Conservation (phyloP, 2,888 invertebrate genomes). For the Melanophora roralis region DNA sequence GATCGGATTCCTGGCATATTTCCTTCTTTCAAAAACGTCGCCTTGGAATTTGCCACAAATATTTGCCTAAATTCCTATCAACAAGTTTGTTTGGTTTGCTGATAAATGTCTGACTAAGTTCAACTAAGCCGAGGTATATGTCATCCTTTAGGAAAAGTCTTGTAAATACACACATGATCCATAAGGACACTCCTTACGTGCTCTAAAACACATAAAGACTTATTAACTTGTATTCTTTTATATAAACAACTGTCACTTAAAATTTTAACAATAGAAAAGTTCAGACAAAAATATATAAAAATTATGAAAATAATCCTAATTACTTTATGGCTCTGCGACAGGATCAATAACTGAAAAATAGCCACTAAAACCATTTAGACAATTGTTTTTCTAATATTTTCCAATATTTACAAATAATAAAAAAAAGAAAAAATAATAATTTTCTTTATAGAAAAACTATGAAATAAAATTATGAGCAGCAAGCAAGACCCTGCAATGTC, state of each 20-base stretch:
- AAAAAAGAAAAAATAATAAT: constrained; percentile 1
- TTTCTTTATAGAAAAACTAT: not conserved
- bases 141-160: too few relatives aligned
- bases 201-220: not conserved
- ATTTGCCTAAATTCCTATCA: too few relatives aligned
- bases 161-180: too few relatives aligned
- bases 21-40: too few relatives aligned
- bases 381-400: not conserved
- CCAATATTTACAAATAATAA: constrained; percentile 4
- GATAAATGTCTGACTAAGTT: too few relatives aligned
- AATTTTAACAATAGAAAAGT: not conserved
- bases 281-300: not conserved
- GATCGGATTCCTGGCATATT: too few relatives aligned
- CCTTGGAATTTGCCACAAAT: too few relatives aligned
- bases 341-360: not conserved
- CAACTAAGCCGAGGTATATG: too few relatives aligned
- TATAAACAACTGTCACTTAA: not conserved
- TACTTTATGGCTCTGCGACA: not conserved
- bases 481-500: constrained; percentile 42
- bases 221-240: not conserved
- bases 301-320: not conserved
- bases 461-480: not conserved
- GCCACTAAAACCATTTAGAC: not conserved
- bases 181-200: too few relatives aligned
- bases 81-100: too few relatives aligned